Evolutionary conservation across 2,113 vertebrate genomes (phyloP), one percentile per base, ranked within the genome.

Genomic region (Fregata magnificens): DNA sequence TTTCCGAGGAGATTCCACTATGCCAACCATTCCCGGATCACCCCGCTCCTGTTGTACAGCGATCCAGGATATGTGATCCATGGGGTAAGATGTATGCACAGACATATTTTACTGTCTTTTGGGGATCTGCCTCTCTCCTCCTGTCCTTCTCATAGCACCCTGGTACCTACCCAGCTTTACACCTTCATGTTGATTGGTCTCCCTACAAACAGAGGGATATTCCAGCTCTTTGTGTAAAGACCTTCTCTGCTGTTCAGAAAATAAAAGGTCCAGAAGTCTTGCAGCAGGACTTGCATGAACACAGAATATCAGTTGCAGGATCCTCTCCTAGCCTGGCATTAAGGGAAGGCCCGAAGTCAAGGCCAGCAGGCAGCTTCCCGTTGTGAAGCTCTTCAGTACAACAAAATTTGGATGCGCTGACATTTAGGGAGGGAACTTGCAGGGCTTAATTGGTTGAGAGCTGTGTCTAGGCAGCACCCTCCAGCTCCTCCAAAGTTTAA

Each of bases 21-120:
- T 0, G 88, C 99, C 89, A 98, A 97, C 53, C 95, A 99, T 4
- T 4, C 97, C 47, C 97, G 99, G 11, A 97, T 99, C 97, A 98
- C 99, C 3, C 98, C 99, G 1, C 98, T 99, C 32, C 1, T 99
- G 66, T 8, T 99, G 79, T 98, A 98, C 93, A 47, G 98, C 0
- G 99, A 99, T 13, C 95, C 96, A 0, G 99, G 99, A 97, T 99
- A 99, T 0, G 98, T 99, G 25, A 99, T 99, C 95, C 99, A 99
- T 0, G 99, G 99, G 98, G 99, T 99, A 96, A 93, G 99, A 47
- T 3, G 13, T 0, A 38, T 0, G 16, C 12, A 1, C 65, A 38
- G 69, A 32, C 22, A 21, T 0, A 25, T 8, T 38, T 53, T 11
- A 2, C 44, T 72, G 16, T 22, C 47, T 69, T 49, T 42, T 15